Evolutionary conservation across 1,140 invertebrate species (phyloP), one percentile per base, ranked within the genome.

Genomic region (Scaptomyza pallida): DNA sequence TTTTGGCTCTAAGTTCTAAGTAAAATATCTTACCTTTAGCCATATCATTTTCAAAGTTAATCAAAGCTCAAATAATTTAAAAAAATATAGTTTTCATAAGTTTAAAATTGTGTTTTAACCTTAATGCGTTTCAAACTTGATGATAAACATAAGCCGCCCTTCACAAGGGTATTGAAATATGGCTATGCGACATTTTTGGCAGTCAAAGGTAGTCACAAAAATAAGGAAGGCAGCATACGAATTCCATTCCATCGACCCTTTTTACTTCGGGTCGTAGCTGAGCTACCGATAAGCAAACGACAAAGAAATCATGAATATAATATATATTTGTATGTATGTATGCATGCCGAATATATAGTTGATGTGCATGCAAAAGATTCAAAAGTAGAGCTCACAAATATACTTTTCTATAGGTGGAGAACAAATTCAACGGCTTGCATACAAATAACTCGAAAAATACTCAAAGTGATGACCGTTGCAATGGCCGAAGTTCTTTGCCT

Each of bases 221-320:
- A 70, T n/a, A n/a, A 2, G n/a, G n/a, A 50, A 69, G 35, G 23
- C 48, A 71, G 50, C 47, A 74, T 83, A 64, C 83, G 43, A 52
- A 60, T 78, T 45, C 55, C 56, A 54, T 44, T 6, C 17, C 63
- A 37, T 40, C 41, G 33, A 43, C 40, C 30, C 54, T 56, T 56
- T 51, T 56, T 35, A 30, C 57, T 2, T 33, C 15, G 19, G 44
- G 35, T 21, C 35, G 15, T 2, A 19, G 21, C 35, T 17, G 10
- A 43, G 30, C 55, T 26, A 19, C 35, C 12, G 41, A 37, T 26
- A 55, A 55, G 40, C 16, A 51, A 47, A 13, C 2, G 13, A 8
- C 9, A 55, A 26, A 55, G 4, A 16, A 55, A 55, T 55, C 21
- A 5, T 43, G 52, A 13, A 43, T 41, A 41, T 54, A 9, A 35